A percentile compares a stretch with the other conserved stretches of the same genome.
These are phyloP conservation scores for Entomobrya multifasciata DNA, from an alignment of 2,888 invertebrate genomes.

Conservation along the genomic window DNA sequence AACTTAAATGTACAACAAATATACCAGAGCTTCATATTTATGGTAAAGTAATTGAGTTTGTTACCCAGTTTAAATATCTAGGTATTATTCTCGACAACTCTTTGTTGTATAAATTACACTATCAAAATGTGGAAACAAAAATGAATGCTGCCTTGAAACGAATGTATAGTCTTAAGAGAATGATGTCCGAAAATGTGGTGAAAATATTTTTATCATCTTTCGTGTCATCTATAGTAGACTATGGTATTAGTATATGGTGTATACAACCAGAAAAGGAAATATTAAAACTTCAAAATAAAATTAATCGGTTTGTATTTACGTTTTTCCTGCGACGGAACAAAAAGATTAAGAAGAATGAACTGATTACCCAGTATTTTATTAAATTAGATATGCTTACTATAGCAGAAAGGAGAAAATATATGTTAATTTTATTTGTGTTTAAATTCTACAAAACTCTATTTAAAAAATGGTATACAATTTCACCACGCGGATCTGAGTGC, in stretches of 20 bases:
- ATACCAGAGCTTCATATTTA: not conserved
- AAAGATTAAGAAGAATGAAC: not conserved
- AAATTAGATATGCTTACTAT: not conserved
- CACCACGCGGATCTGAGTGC: not conserved
- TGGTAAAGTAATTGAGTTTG: constrained; percentile 16
- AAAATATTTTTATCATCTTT: constrained; percentile 42
- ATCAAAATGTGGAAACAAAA: constrained; percentile 8
- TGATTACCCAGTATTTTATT: not conserved
- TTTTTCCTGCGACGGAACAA: not conserved
- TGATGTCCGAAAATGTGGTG: constrained; percentile 36
- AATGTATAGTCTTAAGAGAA: not conserved
- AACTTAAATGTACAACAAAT: not conserved
- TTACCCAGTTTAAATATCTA: constrained; percentile 48
- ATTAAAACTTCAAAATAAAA: not conserved
- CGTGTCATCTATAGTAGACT: not conserved
- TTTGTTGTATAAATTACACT: constrained; percentile 27
- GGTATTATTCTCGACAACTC: constrained; percentile 35
- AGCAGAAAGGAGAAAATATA: not conserved
- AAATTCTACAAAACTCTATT: not conserved
- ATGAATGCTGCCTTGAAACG: constrained; percentile 24
- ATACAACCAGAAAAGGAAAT: not conserved
- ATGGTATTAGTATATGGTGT: not conserved
- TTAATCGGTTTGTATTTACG: not conserved
- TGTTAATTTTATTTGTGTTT: not conserved
- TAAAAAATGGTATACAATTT: too few species aligned